Conservation (phyloP, 1,140 invertebrate genomes). For the Ostrea denselamellosa region DNA sequence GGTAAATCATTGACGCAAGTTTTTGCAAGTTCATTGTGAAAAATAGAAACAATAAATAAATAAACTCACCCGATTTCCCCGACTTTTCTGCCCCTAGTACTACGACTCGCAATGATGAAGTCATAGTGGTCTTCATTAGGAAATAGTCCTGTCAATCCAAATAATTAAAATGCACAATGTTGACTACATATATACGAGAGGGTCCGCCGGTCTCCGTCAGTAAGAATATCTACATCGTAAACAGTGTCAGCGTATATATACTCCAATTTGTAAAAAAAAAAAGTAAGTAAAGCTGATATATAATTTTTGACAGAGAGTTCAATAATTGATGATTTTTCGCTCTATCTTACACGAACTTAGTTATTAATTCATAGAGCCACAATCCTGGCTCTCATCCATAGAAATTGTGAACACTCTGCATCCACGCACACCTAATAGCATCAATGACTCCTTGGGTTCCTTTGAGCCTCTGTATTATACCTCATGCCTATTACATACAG, state of each 20-base stretch:
- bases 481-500: not conserved
- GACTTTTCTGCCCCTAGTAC: constrained; percentile 60
- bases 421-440: not conserved
- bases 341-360: not conserved
- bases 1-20: no score
- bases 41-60: not conserved
- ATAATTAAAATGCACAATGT: not conserved
- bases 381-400: constrained; percentile 2
- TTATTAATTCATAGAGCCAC: constrained; percentile 17
- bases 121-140: constrained; percentile 50
- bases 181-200: not conserved
- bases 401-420: not conserved
- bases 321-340: constrained; percentile 22
- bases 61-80: constrained; percentile 64
- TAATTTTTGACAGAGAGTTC: constrained; percentile 11
- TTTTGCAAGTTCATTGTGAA: no score
- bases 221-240: not conserved
- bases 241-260: not conserved
- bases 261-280: not conserved
- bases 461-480: not conserved
- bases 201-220: not conserved
- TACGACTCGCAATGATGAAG: constrained; percentile 49
- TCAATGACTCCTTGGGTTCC: constrained; percentile 7
- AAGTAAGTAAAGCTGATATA: not conserved
- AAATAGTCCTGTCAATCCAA: not conserved